Evolutionary conservation across 2,888 invertebrate species (phyloP), one percentile per base, ranked within the genome.

Genomic region (Rotaria socialis): DNA sequence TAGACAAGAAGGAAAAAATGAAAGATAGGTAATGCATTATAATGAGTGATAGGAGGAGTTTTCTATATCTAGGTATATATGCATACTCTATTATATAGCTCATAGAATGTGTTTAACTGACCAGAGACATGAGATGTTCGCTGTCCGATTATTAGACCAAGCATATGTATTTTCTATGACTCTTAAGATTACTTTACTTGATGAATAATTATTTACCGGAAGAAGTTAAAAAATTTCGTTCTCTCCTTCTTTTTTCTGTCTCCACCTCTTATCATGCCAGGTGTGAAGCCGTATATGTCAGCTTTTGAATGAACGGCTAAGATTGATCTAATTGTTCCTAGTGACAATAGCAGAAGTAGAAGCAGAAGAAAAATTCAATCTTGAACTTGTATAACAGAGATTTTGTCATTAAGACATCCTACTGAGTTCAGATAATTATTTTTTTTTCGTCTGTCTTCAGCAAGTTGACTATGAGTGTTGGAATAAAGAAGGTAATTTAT

Each of bases 381-480:
- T 35, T 67, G 7, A 14, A 67, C 67, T 67, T 67, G 67, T 67
- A 67, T 67, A 67, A 67, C 67, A 67, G 4, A 27, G 67, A 67
- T 67, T 67, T 67, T 67, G 19, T 67, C 67, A 67, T 35, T 16
- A 14, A 67, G 67, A 35, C 27, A 41, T 67, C 67, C 67, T 19
- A 67, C 67, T 35, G 67, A 35, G 67, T 7, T 16, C 14, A 67
- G 67, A 67, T 67, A 67, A 67, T 67, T 67, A 67, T 35, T 67
- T 67, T 19, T 67, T 67, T 35, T 67, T 35, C 35, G 35, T 67
- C 35, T 27, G 35, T 67, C 67, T 67, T 67, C 35, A 41, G 35
- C 19, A 67, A 67, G 67, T 67, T 67, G 67, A 67, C 67, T 67
- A 67, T 6, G 35, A 67, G 67, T 67, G 67, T 67, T 67, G 19